These are phyloP conservation scores for Omphaloscelis lunosa DNA, from an alignment of 2,888 invertebrate species.

Conservation along the genomic window DNA sequence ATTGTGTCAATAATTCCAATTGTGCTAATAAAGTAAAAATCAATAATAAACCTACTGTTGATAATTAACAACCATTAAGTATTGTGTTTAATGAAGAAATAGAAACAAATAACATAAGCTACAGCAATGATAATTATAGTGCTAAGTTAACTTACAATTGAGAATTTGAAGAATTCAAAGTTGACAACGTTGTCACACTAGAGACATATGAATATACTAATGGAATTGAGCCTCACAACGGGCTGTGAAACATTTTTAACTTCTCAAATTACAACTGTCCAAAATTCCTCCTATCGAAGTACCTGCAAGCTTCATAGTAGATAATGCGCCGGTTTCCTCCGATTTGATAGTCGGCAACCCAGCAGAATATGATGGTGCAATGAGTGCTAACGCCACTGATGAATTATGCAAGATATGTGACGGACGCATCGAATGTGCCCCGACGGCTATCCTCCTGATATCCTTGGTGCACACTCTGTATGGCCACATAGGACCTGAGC, in stretches of 20 bases:
- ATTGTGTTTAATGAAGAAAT: slow-evolving; percentile 7
- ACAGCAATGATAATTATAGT: slow-evolving; percentile 7
- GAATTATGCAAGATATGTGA: slow-evolving; percentile 87
- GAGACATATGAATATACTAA: slow-evolving; percentile 44
- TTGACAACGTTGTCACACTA: background rate
- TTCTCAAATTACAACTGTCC: slow-evolving; percentile 6
- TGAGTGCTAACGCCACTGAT: slow-evolving; percentile 84
- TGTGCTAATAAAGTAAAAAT: slow-evolving; percentile 28
- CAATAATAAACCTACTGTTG: background rate
- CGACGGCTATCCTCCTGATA: slow-evolving; percentile 86
- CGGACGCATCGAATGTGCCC: slow-evolving; percentile 86
- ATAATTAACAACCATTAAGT: background rate
- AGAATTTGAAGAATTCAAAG: background rate
- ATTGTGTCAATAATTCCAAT: background rate
- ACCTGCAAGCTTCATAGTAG: slow-evolving; percentile 25
- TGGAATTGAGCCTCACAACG: slow-evolving; percentile 41
- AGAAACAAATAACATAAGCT: slow-evolving; percentile 17
- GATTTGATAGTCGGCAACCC: slow-evolving; percentile 42
- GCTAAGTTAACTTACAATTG: background rate
- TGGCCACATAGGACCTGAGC: slow-evolving; percentile 83
- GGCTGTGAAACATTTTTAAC: slow-evolving; percentile 7
- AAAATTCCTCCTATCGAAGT: slow-evolving; percentile 55
- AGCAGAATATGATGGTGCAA: slow-evolving; percentile 80
- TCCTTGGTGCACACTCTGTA: slow-evolving; percentile 85
- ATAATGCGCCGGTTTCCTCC: slow-evolving; percentile 48